phyloP scores from a whole-genome alignment of 2,888 invertebrate species.

The Protonemura montana region DNA sequence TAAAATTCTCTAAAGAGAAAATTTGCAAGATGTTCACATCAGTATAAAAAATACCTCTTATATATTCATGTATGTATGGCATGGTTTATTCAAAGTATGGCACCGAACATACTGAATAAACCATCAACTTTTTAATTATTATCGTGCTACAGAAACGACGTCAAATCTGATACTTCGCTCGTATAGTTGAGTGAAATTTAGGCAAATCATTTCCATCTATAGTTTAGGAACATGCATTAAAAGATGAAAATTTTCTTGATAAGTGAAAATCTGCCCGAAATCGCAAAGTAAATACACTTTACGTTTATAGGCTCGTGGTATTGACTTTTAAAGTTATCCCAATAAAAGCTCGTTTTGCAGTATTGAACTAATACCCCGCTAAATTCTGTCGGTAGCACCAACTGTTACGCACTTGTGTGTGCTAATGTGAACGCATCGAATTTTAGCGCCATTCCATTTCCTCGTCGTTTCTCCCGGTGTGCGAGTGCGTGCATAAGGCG shows the following conservation, averaged over 20 bases:
- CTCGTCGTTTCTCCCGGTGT: not conserved
- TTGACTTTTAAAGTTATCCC: too few relatives aligned
- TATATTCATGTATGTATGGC: conserved; percentile 12
- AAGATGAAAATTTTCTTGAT: not conserved
- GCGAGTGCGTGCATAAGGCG: not conserved
- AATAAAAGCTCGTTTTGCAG: not conserved
- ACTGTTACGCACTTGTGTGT: too few relatives aligned
- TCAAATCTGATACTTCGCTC: not conserved
- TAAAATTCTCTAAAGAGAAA: conserved; percentile 3
- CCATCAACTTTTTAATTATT: not conserved
- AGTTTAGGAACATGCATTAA: not conserved
- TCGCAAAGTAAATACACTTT: too few relatives aligned
- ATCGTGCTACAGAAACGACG: not conserved
- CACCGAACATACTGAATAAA: not conserved
- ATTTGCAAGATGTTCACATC: not conserved
- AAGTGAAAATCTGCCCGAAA: too few relatives aligned
- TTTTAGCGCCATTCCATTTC: not conserved
- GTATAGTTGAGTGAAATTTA: not conserved
- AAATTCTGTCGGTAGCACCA: not conserved
- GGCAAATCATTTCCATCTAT: not conserved
- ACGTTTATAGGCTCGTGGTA: too few relatives aligned
- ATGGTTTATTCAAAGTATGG: conserved; percentile 12
- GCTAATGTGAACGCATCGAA: not conserved
- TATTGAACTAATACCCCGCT: not conserved
- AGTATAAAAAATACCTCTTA: conserved; percentile 1